Percentiles rank a stretch among this genome's conserved stretches.
These are phyloP conservation scores for Bolinopsis microptera DNA, from an alignment of 37 sponge, comb jelly and placozoan genomes.

Conservation along the genomic window DNA sequence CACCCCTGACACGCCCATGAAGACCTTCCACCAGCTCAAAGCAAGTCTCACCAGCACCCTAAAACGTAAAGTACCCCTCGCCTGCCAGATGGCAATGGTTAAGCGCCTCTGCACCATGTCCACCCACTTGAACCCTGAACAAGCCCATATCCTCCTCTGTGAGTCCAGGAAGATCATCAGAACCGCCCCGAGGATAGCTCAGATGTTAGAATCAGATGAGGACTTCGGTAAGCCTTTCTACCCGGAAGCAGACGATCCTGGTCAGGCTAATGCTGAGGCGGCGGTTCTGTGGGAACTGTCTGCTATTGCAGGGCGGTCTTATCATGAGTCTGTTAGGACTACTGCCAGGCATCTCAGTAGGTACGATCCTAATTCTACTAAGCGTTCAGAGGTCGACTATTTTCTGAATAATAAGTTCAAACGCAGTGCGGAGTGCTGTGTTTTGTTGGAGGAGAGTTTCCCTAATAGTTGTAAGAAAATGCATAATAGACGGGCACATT, in stretches of 20 bases:
- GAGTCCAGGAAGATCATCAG: constrained; percentile 40
- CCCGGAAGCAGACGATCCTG: constrained; percentile 19
- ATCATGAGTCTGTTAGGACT: background rate
- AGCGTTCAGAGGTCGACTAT: constrained; percentile 19
- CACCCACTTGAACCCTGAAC: background rate
- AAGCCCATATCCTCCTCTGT: constrained; percentile 10
- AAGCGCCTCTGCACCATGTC: constrained; percentile 40
- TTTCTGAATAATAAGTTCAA: constrained; percentile 39
- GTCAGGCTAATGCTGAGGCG: constrained; percentile 39
- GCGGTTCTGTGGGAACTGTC: constrained; percentile 43
- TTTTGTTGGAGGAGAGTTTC: constrained; percentile 33
- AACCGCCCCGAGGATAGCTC: background rate
- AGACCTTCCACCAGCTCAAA: background rate
- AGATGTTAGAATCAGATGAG: constrained; percentile 41
- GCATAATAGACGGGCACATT: constrained; percentile 3
- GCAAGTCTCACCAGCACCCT: background rate
- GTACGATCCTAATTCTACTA: background rate
- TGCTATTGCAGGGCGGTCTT: background rate
- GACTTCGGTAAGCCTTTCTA: constrained; percentile 5
- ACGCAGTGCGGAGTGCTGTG: background rate
- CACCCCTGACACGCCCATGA: background rate
- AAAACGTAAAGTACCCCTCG: background rate
- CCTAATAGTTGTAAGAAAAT: constrained; percentile 52
- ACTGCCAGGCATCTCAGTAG: background rate
- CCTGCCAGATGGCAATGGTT: constrained; percentile 4